Conservation (phyloP, 2,888 invertebrate species). For the Agriopis leucophaearia region DNA sequence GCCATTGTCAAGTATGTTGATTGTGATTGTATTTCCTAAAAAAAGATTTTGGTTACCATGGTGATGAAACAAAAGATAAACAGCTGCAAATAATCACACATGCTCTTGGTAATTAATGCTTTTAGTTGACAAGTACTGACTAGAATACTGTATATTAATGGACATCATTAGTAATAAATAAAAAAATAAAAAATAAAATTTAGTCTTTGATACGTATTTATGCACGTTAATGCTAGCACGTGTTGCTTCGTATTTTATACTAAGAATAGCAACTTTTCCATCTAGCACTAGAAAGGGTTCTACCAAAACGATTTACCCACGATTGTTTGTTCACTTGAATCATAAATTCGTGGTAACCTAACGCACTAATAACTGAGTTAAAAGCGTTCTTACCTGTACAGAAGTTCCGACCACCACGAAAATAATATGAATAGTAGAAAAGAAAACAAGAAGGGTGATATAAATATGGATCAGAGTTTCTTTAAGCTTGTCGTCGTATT, state of each 20-base stretch:
- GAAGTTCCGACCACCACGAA: slow-evolving; percentile 84
- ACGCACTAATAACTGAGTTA: background rate
- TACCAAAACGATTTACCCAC: background rate
- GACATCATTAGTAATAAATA: no score
- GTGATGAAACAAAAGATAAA: background rate
- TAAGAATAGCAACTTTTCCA: no score
- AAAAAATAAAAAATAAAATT: no score
- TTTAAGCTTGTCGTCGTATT: slow-evolving; percentile 92
- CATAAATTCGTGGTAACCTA: background rate
- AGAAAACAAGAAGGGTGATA: slow-evolving; percentile 88
- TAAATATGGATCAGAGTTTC: slow-evolving; percentile 93
- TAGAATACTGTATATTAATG: no score
- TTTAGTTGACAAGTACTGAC: no score
- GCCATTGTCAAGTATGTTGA: slow-evolving; percentile 75
- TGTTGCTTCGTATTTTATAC: no score
- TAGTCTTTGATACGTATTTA: no score
- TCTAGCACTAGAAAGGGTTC: background rate
- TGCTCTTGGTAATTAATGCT: no score
- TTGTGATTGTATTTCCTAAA: slow-evolving; percentile 73
- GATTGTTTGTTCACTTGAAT: background rate
- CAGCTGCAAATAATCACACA: background rate
- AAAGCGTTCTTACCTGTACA: slow-evolving; percentile 56
- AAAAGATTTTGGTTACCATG: slow-evolving; percentile 27
- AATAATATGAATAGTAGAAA: slow-evolving; percentile 88
- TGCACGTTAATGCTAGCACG: no score